Percentiles rank a stretch among this genome's conserved stretches.
Evolutionary conservation across 2,113 vertebrate genomes (phyloP).

Genomic region (Malaclemys terrapin): DNA sequence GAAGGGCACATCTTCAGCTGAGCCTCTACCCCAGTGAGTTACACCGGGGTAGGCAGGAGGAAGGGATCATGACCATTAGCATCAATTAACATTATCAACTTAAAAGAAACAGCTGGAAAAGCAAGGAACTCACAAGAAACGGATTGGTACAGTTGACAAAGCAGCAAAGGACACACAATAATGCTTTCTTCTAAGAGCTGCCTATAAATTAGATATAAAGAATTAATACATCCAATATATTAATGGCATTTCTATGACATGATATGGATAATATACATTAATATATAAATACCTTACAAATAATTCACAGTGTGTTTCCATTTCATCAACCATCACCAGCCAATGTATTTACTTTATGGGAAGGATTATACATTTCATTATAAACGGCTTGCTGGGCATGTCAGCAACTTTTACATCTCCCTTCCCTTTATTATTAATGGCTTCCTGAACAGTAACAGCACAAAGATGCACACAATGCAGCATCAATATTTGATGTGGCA

Average conservation of each 20-base stretch:
- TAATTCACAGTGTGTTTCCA: constrained; percentile 66
- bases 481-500: constrained; percentile 85
- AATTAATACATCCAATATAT: constrained; percentile 66
- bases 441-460: constrained; percentile 78
- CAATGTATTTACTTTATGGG: constrained; percentile 75
- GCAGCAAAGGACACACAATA: neutral
- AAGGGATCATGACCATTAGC: accelerated
- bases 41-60: accelerated
- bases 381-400: constrained; percentile 76
- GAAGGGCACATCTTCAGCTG: accelerated
- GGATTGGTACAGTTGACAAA: neutral
- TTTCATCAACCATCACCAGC: constrained; percentile 68
- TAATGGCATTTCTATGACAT: constrained; percentile 49
- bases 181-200: constrained; percentile 18
- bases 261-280: constrained; percentile 73
- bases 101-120: accelerated
- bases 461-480: constrained; percentile 71
- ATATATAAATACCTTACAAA: constrained; percentile 74
- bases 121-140: neutral
- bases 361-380: constrained; percentile 81
- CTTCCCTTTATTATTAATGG: constrained; percentile 85
- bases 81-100: neutral
- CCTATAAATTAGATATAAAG: constrained; percentile 68
- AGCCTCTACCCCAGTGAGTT: accelerated
- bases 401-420: constrained; percentile 77